Evolutionary conservation across 1,140 invertebrate genomes (phyloP).

Genomic region (Ganaspis sp.): DNA sequence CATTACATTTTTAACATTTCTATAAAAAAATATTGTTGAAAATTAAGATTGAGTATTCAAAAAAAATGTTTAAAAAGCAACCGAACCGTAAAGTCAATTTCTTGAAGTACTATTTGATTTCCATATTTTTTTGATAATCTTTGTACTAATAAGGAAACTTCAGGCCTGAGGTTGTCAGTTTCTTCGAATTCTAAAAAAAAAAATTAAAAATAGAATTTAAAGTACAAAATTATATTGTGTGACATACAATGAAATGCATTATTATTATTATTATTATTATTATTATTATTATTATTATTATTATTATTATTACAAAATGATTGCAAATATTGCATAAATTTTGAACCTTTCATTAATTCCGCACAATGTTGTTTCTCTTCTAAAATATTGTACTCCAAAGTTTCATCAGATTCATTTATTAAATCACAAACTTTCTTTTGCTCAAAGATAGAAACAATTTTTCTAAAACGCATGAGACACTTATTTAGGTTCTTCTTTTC

Average conservation of each 20-base stretch:
- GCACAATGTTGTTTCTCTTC: conserved; percentile 41
- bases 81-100: conserved; percentile 50
- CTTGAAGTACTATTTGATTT: conserved; percentile 35
- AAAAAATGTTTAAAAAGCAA: too few species aligned
- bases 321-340: not conserved
- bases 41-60: too few species aligned
- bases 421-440: not conserved
- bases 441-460: not conserved
- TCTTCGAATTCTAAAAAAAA: conserved; percentile 38
- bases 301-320: not conserved
- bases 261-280: too few species aligned
- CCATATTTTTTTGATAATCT: conserved; percentile 41
- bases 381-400: conserved; percentile 16
- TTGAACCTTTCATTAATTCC: conserved; percentile 46
- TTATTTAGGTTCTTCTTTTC: conserved; percentile 47
- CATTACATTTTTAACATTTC: too few species aligned
- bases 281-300: too few species aligned
- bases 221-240: too few species aligned
- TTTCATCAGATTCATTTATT: not conserved
- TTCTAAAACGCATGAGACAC: conserved; percentile 24
- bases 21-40: too few species aligned
- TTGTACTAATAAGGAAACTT: conserved; percentile 45
- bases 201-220: too few species aligned
- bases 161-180: conserved; percentile 29
- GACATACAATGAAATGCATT: too few species aligned